Conservation (phyloP, 2,888 invertebrate genomes). For the Aricia artaxerxes region DNA sequence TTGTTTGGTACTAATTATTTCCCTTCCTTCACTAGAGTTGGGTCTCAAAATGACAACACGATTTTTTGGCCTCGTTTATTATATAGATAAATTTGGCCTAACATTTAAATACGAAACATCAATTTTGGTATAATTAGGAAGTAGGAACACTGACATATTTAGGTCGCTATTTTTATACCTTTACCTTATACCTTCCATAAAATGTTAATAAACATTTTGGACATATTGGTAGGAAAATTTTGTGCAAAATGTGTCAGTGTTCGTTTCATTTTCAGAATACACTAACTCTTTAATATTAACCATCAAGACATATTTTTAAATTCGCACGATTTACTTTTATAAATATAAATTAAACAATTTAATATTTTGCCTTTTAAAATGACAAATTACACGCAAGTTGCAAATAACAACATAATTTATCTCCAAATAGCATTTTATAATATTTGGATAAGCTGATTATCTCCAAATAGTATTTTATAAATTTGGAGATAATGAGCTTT, state of each 20-base stretch:
- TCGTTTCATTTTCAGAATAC: neutral
- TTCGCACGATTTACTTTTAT: too few relatives aligned
- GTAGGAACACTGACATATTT: neutral
- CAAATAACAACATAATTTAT: too few relatives aligned
- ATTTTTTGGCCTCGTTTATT: neutral
- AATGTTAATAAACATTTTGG: too few relatives aligned
- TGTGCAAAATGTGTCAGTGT: neutral
- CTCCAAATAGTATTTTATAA: too few relatives aligned
- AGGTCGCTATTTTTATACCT: too few relatives aligned
- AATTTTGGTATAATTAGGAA: neutral
- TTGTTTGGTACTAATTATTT: slow-evolving; percentile 3
- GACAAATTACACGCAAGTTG: too few relatives aligned
- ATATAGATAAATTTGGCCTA: neutral
- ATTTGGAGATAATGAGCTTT: too few relatives aligned
- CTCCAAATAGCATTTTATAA: too few relatives aligned
- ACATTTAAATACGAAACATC: neutral
- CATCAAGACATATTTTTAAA: neutral
- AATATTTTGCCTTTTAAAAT: too few relatives aligned
- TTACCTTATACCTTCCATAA: too few relatives aligned
- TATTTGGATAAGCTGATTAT: too few relatives aligned
- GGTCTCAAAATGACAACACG: neutral
- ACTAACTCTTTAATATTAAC: neutral
- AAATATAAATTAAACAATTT: too few relatives aligned
- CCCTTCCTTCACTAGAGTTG: neutral
- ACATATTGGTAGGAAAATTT: neutral